These are phyloP conservation scores for Opisthograptis luteolata DNA, from an alignment of 2,888 invertebrate genomes.

Conservation along the genomic window DNA sequence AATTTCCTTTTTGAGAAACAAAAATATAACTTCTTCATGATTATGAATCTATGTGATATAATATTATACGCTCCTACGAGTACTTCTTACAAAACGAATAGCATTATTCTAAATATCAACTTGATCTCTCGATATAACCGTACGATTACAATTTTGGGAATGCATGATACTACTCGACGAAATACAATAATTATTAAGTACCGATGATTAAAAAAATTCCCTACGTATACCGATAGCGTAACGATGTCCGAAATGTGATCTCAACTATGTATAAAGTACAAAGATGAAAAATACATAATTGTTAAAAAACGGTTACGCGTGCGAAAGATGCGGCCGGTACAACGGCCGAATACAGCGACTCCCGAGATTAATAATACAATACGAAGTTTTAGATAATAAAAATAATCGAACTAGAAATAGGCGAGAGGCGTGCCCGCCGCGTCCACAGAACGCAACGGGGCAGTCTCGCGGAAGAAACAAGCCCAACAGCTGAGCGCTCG, in stretches of 20 bases:
- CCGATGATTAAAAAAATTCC: constrained; percentile 74
- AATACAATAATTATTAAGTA: constrained; percentile 81
- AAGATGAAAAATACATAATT: constrained; percentile 61
- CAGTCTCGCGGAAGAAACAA: constrained; percentile 16
- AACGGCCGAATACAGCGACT: constrained; percentile 47
- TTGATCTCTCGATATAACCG: constrained; percentile 73
- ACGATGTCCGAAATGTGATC: constrained; percentile 58
- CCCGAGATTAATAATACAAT: constrained; percentile 52
- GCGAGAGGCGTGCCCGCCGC: constrained; percentile 25
- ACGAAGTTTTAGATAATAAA: constrained; percentile 78
- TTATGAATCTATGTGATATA: constrained; percentile 71
- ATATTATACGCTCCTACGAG: constrained; percentile 68
- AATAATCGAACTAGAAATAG: constrained; percentile 62
- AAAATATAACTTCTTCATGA: constrained; percentile 64
- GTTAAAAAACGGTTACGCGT: constrained; percentile 46
- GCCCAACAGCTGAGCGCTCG: not conserved
- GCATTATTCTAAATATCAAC: constrained; percentile 78
- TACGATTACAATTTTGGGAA: constrained; percentile 81
- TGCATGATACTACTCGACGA: constrained; percentile 79
- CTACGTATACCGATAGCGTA: constrained; percentile 73
- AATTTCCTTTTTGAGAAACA: constrained; percentile 53
- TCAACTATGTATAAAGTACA: constrained; percentile 61
- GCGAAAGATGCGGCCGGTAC: constrained; percentile 40
- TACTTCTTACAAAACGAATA: constrained; percentile 79
- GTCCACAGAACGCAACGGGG: not conserved